Percentiles rank a stretch among this genome's conserved stretches.
phyloP scores from a whole-genome alignment of 2,888 invertebrate genomes.

The Agriotes lineatus region DNA sequence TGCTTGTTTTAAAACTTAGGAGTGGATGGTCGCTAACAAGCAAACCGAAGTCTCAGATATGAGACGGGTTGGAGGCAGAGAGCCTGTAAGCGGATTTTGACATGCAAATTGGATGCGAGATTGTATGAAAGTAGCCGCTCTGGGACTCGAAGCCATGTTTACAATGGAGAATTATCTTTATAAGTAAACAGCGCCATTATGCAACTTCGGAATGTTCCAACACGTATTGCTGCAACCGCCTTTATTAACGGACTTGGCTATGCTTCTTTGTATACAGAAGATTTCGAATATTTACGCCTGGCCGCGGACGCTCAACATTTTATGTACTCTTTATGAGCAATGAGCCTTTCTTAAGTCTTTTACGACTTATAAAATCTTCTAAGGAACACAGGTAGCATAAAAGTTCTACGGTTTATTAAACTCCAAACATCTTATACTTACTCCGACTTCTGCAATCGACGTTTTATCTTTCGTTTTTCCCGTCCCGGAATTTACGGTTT shows the following conservation, averaged over 20 bases:
- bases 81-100: constrained; percentile 52
- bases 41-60: constrained; percentile 43
- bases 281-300: not conserved
- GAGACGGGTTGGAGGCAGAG: constrained; percentile 28
- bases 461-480: not conserved
- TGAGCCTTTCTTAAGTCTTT: constrained; percentile 25
- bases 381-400: constrained; percentile 18
- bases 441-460: not conserved
- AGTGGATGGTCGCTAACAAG: constrained; percentile 35
- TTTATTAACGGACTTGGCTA: constrained; percentile 16
- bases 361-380: constrained; percentile 21
- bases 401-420: constrained; percentile 21
- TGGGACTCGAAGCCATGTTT: constrained; percentile 48
- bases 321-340: constrained; percentile 17
- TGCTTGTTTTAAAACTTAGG: constrained; percentile 44
- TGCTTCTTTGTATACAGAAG: not conserved
- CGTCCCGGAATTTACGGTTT: not conserved
- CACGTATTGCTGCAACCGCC: constrained; percentile 17
- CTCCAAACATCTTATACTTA: constrained; percentile 1
- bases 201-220: constrained; percentile 26
- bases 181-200: constrained; percentile 45
- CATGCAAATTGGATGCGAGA: constrained; percentile 53
- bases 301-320: not conserved
- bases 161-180: constrained; percentile 48
- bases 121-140: constrained; percentile 47